Percentiles rank a stretch among this genome's conserved stretches.
Conservation (phyloP, 1,140 invertebrate species). For the Lithobius niger region DNA sequence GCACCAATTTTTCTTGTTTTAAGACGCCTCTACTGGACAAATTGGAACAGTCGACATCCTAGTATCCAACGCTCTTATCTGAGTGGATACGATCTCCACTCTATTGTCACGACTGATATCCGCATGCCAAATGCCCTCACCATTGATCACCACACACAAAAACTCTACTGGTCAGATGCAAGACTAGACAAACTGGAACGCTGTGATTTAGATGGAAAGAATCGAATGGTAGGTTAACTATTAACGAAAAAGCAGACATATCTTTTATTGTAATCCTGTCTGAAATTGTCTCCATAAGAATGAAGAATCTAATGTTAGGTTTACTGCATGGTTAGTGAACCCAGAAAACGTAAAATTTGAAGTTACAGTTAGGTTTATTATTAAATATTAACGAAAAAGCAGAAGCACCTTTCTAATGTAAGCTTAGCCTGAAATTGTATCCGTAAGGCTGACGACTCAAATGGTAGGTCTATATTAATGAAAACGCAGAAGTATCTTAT, state of each 20-base stretch:
- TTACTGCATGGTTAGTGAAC: too few relatives aligned
- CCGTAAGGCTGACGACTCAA: too few relatives aligned
- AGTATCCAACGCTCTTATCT: constrained; percentile 56
- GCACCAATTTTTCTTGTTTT: constrained; percentile 10
- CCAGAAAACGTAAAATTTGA: too few relatives aligned
- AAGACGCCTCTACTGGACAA: constrained; percentile 61
- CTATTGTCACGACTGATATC: constrained; percentile 59
- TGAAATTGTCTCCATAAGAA: too few relatives aligned
- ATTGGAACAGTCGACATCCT: constrained; percentile 56
- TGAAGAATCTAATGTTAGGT: too few relatives aligned
- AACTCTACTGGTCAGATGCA: constrained; percentile 46
- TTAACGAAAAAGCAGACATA: neutral
- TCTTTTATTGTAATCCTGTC: too few relatives aligned
- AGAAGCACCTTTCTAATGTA: too few relatives aligned
- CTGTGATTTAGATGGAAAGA: constrained; percentile 65
- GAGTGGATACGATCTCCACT: constrained; percentile 46
- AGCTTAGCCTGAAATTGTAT: too few relatives aligned
- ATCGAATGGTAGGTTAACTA: constrained; percentile 45
- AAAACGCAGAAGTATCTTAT: too few relatives aligned
- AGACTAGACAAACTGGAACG: constrained; percentile 61
- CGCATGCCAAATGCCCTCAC: constrained; percentile 69
- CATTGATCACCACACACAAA: constrained; percentile 52
- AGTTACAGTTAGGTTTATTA: too few relatives aligned
- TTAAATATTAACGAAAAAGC: too few relatives aligned
- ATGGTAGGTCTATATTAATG: too few relatives aligned